phyloP scores from a whole-genome alignment of 2,888 invertebrate genomes.

The Timandra comae region DNA sequence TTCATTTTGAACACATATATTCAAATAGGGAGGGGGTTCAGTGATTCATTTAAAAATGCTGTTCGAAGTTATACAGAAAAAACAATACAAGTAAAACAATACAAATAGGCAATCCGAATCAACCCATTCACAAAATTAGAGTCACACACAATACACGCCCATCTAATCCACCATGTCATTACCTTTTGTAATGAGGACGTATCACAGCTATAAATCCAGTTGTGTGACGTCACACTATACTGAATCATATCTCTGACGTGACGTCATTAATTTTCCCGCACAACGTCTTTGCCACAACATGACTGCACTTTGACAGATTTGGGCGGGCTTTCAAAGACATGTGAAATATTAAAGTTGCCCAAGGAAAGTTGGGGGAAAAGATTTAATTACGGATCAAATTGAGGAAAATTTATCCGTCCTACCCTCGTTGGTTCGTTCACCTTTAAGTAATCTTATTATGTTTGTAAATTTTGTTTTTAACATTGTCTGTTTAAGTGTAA shows the following conservation, averaged over 20 bases:
- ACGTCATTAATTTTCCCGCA: constrained; percentile 43
- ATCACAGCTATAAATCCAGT: constrained; percentile 34
- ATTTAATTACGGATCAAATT: constrained; percentile 18
- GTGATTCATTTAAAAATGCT: too few relatives aligned
- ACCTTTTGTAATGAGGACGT: constrained; percentile 35
- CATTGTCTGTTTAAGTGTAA: too few relatives aligned
- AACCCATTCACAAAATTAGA: constrained; percentile 15
- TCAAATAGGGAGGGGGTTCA: too few relatives aligned
- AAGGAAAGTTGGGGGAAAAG: constrained; percentile 9
- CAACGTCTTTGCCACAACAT: constrained; percentile 5
- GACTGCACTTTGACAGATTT: constrained; percentile 39
- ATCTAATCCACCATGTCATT: constrained; percentile 27
- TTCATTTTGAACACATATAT: too few relatives aligned
- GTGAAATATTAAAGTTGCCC: constrained; percentile 29
- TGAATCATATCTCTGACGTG: constrained; percentile 49
- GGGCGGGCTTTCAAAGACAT: constrained; percentile 27
- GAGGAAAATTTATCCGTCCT: constrained; percentile 9
- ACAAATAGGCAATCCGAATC: not conserved
- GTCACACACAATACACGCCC: constrained; percentile 11
- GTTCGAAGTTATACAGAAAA: too few relatives aligned
- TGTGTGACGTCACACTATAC: constrained; percentile 29
- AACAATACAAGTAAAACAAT: too few relatives aligned
- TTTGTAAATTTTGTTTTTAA: too few relatives aligned
- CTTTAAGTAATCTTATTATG: too few relatives aligned
- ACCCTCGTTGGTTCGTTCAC: not conserved